Conservation (phyloP, 2,113 vertebrate species). For the human region GRCh38 chr7:14973001-14973500, state of each 20-base stretch:
- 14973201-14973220: not conserved
- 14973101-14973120: slow-evolving; percentile 31
- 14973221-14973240: not conserved
- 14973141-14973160: not conserved
- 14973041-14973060: slow-evolving; percentile 42
- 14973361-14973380: slow-evolving; percentile 25
- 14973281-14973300: not conserved
- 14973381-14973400: not conserved
- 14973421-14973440: not conserved
- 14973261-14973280: not conserved
- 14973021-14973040: not conserved
- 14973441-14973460: not conserved
- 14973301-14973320: not conserved
- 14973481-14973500: too few species aligned
- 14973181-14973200: not conserved
- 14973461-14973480: not conserved
- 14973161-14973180: not conserved
- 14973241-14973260: slow-evolving; percentile 12
- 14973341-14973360: not conserved
- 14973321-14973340: not conserved
- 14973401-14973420: not conserved
- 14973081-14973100: not conserved
- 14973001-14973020: not conserved
- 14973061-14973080: slow-evolving; percentile 42
- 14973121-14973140: slow-evolving; percentile 21